Evolutionary conservation across 2,888 invertebrate genomes (phyloP), one percentile per base, ranked within the genome.

Genomic region (Stenodema calcarata): DNA sequence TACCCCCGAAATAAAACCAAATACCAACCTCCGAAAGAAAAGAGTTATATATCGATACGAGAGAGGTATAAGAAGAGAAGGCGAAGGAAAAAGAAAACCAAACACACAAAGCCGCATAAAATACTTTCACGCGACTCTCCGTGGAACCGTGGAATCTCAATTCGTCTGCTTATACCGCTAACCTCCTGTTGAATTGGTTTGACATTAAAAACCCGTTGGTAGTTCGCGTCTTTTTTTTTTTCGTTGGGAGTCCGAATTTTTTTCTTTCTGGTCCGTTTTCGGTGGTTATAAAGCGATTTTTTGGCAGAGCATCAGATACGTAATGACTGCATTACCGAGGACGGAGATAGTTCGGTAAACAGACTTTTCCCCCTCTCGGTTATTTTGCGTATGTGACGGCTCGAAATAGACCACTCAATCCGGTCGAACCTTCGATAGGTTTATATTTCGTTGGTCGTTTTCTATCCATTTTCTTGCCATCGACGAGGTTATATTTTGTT

Each of bases 1-100:
- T n/a, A n/a, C n/a, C 27, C 79, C 79, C 18, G 44, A 79, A 79
- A 79, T 79, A 79, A 79, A 79, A 79, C 79, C 2, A 76, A 30
- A 35, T 42, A 47, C 44, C n/a, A n/a, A n/a, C 41, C 44, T 23
- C n/a, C 23, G 44, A 47, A 44, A 27, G 47, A 79, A 76, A 76
- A 76, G 18, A 79, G 28, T 23, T 47, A 7, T 12, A 44, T 42
- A 79, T 42, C 41, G 12, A 18, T 28, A 23, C 78, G 78, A 44
- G 1, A 78, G 23, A 79, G 42, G 35, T 30, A 12, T 27, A 50
- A 35, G 35, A 35, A 35, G 35, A 7, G 35, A 7, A 4, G 7
- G 2, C 4, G 7, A 35, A 35, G 7, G 7, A 4, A 35, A 50
- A 80, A 80, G 30, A 27, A 16, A 50, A 23, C 27, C 47, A 6